Conservation (phyloP, 1,140 invertebrate genomes). For the Heliconius melpomene region DNA sequence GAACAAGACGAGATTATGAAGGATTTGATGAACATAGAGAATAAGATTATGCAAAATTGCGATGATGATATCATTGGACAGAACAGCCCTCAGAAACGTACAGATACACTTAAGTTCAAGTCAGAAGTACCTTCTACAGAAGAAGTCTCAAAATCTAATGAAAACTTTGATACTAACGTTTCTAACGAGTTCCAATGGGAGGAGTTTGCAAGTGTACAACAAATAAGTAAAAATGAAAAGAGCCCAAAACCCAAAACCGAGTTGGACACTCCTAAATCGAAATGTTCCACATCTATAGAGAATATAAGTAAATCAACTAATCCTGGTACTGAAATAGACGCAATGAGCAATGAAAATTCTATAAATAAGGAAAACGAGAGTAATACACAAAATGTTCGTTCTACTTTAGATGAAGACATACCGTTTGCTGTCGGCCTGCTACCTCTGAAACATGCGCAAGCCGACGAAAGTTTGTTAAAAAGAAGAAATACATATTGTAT, state of each 20-base stretch:
- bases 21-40: slow-evolving; percentile 73
- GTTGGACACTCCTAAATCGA: neutral
- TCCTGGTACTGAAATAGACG: slow-evolving; percentile 27
- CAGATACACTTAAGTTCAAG: slow-evolving; percentile 6
- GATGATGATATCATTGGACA: slow-evolving; percentile 6
- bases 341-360: slow-evolving; percentile 26
- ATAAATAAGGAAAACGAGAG: slow-evolving; percentile 27
- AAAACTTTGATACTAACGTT: slow-evolving; percentile 6
- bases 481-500: slow-evolving; percentile 53
- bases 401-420: slow-evolving; percentile 59
- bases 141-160: slow-evolving; percentile 14
- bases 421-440: slow-evolving; percentile 70
- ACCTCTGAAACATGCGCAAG: slow-evolving; percentile 60
- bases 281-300: neutral
- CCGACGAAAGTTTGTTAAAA: slow-evolving; percentile 55
- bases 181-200: slow-evolving; percentile 30
- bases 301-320: slow-evolving; percentile 22
- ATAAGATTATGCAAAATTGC: slow-evolving; percentile 47
- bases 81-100: neutral
- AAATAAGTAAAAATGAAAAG: slow-evolving; percentile 15
- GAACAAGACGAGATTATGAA: slow-evolving; percentile 73
- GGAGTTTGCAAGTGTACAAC: slow-evolving; percentile 17
- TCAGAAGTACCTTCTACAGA: slow-evolving; percentile 14
- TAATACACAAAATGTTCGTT: slow-evolving; percentile 16
- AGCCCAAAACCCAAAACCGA: neutral